Evolutionary conservation across 2,888 invertebrate genomes (phyloP), one percentile per base, ranked within the genome.

Genomic region (Stramonita haemastoma): DNA sequence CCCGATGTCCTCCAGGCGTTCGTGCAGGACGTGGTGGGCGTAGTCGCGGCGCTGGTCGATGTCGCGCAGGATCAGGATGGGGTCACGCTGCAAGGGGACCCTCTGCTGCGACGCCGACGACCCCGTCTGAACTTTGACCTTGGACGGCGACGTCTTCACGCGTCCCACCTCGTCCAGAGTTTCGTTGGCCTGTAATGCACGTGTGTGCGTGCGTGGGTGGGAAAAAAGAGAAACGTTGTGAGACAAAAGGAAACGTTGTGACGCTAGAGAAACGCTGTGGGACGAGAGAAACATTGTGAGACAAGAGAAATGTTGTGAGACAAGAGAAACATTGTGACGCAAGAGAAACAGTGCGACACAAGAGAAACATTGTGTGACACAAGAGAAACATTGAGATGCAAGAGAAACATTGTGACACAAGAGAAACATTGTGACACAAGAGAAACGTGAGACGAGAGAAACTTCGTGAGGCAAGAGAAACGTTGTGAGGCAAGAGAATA

Each of bases 21-120:
- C 93, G n/a, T 94, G 93, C 29, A 94, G 91, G 0, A 95, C 90
- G 88, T 91, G 95, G 87, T 94, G 93, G 19, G 95, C 95, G 87
- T 95, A 94, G 89, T 95, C 94, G 86, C 95, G 89, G n/a, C 94
- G 87, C 90, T 95, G 94, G 81, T 94, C 95, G 22, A 94, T 92
- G 73, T 95, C 94, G 1, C 90, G 91, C 11, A 92, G 91, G 11
- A 87, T 91, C 84, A 94, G 91, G 56, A 87, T 77, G 6, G 90
- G 92, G 46, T 93, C 91, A 26, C 91, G 90, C 32, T 92, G 91
- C 17, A 95, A 90, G 13, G 94, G 94, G 2, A 93, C 90, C 15
- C 95, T 90, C 29, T 89, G 89, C 36, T 90, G 91, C 0, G 95
- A 94, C 5, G 94, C 91, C 17, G 93, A 92, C 4, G 93, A 88